Evolutionary conservation across 1,140 invertebrate genomes (phyloP), one percentile per base, ranked within the genome.

Genomic region (Gryon sp.): DNA sequence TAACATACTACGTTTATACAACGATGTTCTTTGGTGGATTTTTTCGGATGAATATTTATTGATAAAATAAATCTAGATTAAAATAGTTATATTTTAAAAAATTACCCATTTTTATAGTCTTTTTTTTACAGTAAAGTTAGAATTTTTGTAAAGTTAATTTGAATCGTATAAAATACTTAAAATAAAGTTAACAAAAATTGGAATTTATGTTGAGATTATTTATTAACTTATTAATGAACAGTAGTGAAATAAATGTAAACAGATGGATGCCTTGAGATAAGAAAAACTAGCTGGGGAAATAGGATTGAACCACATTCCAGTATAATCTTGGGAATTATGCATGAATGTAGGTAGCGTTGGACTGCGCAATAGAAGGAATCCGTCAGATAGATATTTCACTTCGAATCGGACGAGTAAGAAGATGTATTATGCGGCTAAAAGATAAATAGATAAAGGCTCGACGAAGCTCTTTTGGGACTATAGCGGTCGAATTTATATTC

Each of bases 401-500:
- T 53, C 55, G 55, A 62, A 45, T 59, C 48, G 53, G 50, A 62
- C 38, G 38, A 68, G 12, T 26, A 40, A 24, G 32, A 45, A 74
- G 55, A 60, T 68, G 55, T 53, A 66, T 32, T 16, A 40, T 32
- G 26, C 43, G 38, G 40, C 22, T 40, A 14, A 41, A 59, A 74
- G 62, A 66, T 66, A 75, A 75, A 75, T 75, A 68, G 43, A 73
- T 73, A 65, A 59, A 57, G 22, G 14, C 24, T 40, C 38, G 19
- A 2, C 38, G 16, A 34, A 52, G 28, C 40, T 65, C 69, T 57
- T 73, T 30, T 63, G 69, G 59, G 59, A 73, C 59, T 20, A 8
- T 19, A 16, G 48, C 0, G 28, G 1, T 12, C 7, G n/a, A 60
- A 65, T 74, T 59, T 74, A 60, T 74, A 52, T 65, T 65, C 70